A percentile compares a stretch with the other conserved stretches of the same genome.
Conservation (phyloP, 2,888 invertebrate species). For the Lasioglossum zephyrum region DNA sequence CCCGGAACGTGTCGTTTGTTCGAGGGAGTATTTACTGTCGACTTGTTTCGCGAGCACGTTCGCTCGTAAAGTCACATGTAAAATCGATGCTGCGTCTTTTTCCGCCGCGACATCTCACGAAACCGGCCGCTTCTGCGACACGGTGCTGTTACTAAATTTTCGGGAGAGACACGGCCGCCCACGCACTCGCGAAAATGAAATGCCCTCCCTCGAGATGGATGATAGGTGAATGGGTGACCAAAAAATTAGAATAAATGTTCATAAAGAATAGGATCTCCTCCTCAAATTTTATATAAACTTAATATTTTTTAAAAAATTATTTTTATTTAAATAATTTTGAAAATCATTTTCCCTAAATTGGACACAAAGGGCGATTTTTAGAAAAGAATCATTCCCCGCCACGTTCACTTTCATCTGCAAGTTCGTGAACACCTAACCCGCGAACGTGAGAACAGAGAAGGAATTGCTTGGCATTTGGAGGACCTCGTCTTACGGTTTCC, state of each 20-base stretch:
- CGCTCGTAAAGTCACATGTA: conserved; percentile 73
- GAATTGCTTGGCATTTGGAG: conserved; percentile 34
- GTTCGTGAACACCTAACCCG: background rate
- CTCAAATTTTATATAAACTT: no score
- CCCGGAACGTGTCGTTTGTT: conserved; percentile 21
- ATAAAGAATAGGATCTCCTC: no score
- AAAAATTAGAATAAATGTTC: no score
- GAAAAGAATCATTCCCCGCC: conserved; percentile 12
- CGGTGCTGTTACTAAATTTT: conserved; percentile 65
- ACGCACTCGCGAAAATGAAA: conserved; percentile 66
- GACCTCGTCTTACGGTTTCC: conserved; percentile 39
- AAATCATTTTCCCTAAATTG: background rate
- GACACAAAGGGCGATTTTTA: background rate
- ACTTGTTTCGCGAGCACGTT: conserved; percentile 68
- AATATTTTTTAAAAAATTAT: no score
- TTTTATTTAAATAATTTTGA: no score
- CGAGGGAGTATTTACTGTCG: conserved; percentile 58
- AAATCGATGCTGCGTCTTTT: conserved; percentile 69
- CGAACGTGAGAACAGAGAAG: conserved; percentile 14
- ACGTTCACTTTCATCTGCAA: conserved; percentile 16
- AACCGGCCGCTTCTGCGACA: conserved; percentile 16
- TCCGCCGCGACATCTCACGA: conserved; percentile 44
- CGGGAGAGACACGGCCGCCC: conserved; percentile 23
- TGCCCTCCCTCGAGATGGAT: conserved; percentile 61
- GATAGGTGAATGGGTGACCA: conserved; percentile 46